Base-by-base conservation (phyloP, 37 sponge, comb jelly and placozoan genomes). In the Bolinopsis microptera region DNA sequence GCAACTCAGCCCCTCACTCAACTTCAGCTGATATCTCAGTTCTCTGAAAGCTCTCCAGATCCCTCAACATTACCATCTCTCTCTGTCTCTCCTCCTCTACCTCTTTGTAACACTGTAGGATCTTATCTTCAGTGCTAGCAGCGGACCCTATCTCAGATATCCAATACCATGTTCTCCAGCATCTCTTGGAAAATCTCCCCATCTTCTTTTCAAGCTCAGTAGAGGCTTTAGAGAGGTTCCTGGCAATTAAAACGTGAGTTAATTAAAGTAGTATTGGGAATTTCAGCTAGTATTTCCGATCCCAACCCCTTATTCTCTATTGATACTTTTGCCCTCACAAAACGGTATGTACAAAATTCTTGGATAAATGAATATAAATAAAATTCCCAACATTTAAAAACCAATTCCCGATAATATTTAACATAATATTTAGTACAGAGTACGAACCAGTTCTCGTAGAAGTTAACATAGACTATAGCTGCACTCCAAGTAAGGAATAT, bases 21-120 rank as follows among this genome's bases (percentile, higher is more conserved):
- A 18, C 61, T 13, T 48, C 61, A n/a, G n/a, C n/a, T n/a, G n/a
- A n/a, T n/a, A n/a, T n/a, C 61, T 48, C 61, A 48, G 9, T 48
- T 13, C 13, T 5, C 61, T 48, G 9, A 5, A 48, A 18, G 9
- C 61, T 48, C 61, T 48, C 61, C 13, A 48, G 9, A 5, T 48
- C 61, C 61, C 61, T 48, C 61, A 48, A 48, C 61, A 48, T 18
- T 5, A 48, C 61, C 5, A 18, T 22, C 80, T 35, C 80, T 32
- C 37, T 77, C 36, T 34, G 36, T 77, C 36, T 86, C 90, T 86
- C 61, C 61, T 41, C 30, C 90, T 86, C 90, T 30, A 86, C 90
- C 39, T 86, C 90, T 48, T 40, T 38, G 61, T 86, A 86, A 18
- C 61, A 39, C 30, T 86, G 25, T 48, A 86, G 61, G 23, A 86